phyloP scores from a whole-genome alignment of 2,888 invertebrate species.

The Xestia c-nigrum region DNA sequence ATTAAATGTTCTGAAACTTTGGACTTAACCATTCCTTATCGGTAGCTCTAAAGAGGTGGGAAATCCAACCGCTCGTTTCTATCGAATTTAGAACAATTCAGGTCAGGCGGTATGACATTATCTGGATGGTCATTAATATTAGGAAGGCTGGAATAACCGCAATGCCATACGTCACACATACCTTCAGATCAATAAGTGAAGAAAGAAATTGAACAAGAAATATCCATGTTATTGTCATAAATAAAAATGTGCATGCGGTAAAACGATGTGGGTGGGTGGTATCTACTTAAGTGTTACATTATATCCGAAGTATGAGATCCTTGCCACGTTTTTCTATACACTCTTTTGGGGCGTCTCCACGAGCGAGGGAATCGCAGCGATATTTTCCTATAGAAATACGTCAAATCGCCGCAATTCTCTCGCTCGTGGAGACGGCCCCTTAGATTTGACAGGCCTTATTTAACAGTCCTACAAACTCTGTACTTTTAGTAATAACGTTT shows the following conservation, averaged over 20 bases:
- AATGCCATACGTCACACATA: slow-evolving; percentile 41
- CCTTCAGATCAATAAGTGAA: slow-evolving; percentile 5
- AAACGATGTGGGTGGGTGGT: background rate
- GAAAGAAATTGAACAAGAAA: background rate
- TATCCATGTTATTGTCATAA: background rate
- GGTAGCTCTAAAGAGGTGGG: background rate
- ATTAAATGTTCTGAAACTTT: background rate
- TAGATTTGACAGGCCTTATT: too few species aligned
- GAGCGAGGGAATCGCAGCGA: too few species aligned
- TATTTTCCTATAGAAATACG: too few species aligned
- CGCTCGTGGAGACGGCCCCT: too few species aligned
- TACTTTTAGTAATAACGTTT: too few species aligned
- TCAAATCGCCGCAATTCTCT: too few species aligned
- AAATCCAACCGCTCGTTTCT: slow-evolving; percentile 28
- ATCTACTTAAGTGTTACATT: background rate
- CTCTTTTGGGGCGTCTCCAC: too few species aligned
- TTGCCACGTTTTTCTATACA: too few species aligned
- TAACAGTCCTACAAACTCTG: too few species aligned
- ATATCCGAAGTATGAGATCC: too few species aligned
- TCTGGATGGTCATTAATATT: slow-evolving; percentile 38
- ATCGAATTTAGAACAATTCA: slow-evolving; percentile 29
- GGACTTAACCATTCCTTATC: slow-evolving; percentile 5
- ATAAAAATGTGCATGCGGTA: background rate
- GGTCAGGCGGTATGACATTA: slow-evolving; percentile 29
- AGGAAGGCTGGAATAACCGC: slow-evolving; percentile 47